These are phyloP conservation scores for Tetramorium alpestre DNA, from an alignment of 1,140 invertebrate genomes.

Conservation along the genomic window DNA sequence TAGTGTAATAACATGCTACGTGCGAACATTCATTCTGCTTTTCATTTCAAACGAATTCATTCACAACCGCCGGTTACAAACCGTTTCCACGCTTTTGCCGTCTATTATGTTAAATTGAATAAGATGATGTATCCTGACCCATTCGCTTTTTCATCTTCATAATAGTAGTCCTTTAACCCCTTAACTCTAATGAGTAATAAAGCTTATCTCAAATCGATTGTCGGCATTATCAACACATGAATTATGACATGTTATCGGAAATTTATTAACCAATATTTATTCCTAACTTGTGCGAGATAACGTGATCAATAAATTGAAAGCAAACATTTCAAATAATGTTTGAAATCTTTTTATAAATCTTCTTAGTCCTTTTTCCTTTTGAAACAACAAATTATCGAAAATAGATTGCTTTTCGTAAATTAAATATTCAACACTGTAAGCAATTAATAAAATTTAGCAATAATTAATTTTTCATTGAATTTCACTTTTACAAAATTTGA, in stretches of 20 bases:
- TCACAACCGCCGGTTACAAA: slow-evolving; percentile 4
- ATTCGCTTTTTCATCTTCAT: slow-evolving; percentile 40
- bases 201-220: not conserved
- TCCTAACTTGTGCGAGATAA: no score
- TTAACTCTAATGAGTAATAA: slow-evolving; percentile 19
- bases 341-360: not conserved
- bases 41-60: slow-evolving; percentile 48
- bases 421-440: not conserved
- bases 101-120: slow-evolving; percentile 42
- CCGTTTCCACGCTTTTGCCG: slow-evolving; percentile 35
- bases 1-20: slow-evolving; percentile 28
- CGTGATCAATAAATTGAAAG: not conserved
- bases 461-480: not conserved
- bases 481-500: not conserved
- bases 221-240: not conserved
- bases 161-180: not conserved
- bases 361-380: not conserved
- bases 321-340: not conserved
- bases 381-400: not conserved
- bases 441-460: not conserved
- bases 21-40: slow-evolving; percentile 45
- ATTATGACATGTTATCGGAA: not conserved
- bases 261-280: not conserved
- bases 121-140: slow-evolving; percentile 4
- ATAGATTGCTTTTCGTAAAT: not conserved